Conservation (phyloP, 2,888 invertebrate species). For the Apamea monoglypha region DNA sequence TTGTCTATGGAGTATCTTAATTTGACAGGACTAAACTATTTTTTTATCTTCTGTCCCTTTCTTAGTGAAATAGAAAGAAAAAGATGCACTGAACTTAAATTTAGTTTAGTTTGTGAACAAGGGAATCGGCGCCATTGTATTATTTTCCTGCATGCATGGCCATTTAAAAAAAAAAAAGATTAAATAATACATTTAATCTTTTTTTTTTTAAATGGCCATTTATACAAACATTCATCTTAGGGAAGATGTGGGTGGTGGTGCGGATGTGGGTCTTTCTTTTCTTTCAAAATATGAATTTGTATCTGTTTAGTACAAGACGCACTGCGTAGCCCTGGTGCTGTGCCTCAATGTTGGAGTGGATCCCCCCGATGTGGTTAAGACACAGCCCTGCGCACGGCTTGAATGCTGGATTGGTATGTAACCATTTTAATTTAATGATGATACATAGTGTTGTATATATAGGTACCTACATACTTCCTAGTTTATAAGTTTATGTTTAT, state of each 20-base stretch:
- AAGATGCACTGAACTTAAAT: too few relatives aligned
- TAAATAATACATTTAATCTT: too few relatives aligned
- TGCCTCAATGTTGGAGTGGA: constrained; percentile 99
- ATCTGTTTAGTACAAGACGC: constrained; percentile 97
- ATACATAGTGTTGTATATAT: too few relatives aligned
- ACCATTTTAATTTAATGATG: constrained; percentile 7
- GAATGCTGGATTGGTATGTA: constrained; percentile 98
- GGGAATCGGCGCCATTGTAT: too few relatives aligned
- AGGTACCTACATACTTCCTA: too few relatives aligned
- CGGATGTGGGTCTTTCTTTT: not conserved
- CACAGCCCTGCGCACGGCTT: constrained; percentile 98
- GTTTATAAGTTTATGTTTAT: too few relatives aligned
- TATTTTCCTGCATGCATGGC: not conserved
- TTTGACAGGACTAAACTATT: too few relatives aligned
- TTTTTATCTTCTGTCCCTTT: too few relatives aligned
- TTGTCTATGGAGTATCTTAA: too few relatives aligned
- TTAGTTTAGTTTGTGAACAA: too few relatives aligned
- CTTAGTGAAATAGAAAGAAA: too few relatives aligned
- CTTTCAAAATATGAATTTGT: not conserved
- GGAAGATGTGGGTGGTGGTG: not conserved
- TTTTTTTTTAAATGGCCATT: not conserved
- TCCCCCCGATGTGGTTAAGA: constrained; percentile 99
- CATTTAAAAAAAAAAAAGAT: too few relatives aligned
- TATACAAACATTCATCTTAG: not conserved
- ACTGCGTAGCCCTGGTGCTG: constrained; percentile 98